Evolutionary conservation across 2,888 invertebrate genomes (phyloP).

Genomic region (Cantharis rufa): DNA sequence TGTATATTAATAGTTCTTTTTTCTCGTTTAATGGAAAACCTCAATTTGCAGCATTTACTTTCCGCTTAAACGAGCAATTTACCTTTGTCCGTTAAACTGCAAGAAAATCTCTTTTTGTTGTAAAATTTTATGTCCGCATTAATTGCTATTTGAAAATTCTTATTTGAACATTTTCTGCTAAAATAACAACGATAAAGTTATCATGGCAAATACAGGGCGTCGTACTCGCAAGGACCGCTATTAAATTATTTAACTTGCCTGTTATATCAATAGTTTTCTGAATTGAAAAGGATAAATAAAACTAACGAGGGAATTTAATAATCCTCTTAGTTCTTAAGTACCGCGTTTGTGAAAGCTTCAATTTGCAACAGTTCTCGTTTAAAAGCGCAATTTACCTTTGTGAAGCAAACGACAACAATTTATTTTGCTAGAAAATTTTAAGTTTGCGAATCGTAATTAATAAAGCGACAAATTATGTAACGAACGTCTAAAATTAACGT

Average conservation of each 20-base stretch:
- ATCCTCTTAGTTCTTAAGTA: not conserved
- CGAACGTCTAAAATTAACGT: not conserved
- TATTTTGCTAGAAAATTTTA: not conserved
- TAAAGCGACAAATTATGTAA: not conserved
- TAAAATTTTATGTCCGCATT: not conserved
- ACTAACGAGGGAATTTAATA: not conserved
- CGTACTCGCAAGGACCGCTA: not conserved
- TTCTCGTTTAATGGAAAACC: not conserved
- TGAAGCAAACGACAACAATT: not conserved
- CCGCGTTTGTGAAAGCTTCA: not conserved
- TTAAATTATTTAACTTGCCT: not conserved
- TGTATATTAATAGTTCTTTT: not conserved
- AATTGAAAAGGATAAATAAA: not conserved
- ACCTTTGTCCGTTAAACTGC: not conserved
- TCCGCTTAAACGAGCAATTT: not conserved
- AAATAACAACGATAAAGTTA: not conserved
- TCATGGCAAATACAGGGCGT: not conserved
- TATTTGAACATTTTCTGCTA: not conserved
- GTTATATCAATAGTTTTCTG: not conserved
- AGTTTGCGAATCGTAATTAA: not conserved
- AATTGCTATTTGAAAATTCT: not conserved
- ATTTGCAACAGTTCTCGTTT: not conserved
- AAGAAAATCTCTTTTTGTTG: not conserved
- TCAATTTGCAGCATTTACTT: not conserved
- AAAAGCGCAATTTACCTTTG: not conserved